phyloP scores from a whole-genome alignment of 2,888 invertebrate species.

The Sphaerolaimus hirsutus region DNA sequence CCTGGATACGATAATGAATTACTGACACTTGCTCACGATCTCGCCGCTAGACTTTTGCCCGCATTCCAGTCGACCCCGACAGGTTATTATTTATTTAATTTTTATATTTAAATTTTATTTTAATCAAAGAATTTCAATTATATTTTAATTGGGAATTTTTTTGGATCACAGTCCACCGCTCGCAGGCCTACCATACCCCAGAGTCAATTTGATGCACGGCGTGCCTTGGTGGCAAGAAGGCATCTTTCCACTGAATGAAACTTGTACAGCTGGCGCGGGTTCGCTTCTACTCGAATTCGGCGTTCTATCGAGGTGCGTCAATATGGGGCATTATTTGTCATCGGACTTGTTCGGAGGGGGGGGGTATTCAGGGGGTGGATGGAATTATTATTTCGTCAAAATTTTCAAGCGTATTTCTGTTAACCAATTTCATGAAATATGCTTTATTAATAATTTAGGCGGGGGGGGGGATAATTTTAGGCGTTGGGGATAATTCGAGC shows the following conservation, averaged over 20 bases:
- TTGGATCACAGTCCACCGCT: background rate
- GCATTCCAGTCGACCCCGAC: constrained; percentile 39
- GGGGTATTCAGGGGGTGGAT: too few relatives aligned
- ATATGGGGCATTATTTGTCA: too few relatives aligned
- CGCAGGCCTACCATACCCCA: constrained; percentile 18
- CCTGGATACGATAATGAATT: constrained; percentile 35
- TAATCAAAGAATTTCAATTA: background rate
- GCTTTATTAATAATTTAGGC: too few relatives aligned
- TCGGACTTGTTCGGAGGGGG: too few relatives aligned
- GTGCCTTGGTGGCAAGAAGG: constrained; percentile 30
- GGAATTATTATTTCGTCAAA: too few relatives aligned
- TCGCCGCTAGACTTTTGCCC: constrained; percentile 36
- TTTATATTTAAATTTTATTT: background rate
- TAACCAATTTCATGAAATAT: too few relatives aligned
- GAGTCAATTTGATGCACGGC: constrained; percentile 35
- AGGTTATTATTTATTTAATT: constrained; percentile 19
- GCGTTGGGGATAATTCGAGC: too few relatives aligned
- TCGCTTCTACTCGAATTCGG: constrained; percentile 40
- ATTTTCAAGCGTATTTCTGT: too few relatives aligned
- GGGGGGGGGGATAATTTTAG: too few relatives aligned
- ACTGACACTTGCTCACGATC: constrained; percentile 37
- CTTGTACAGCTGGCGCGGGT: constrained; percentile 41
- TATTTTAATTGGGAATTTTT: background rate
- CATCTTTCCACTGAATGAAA: constrained; percentile 36
- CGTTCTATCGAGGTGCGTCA: constrained; percentile 33